Conservation (phyloP, 2,113 vertebrate species). For the Trogon surrucura region DNA sequence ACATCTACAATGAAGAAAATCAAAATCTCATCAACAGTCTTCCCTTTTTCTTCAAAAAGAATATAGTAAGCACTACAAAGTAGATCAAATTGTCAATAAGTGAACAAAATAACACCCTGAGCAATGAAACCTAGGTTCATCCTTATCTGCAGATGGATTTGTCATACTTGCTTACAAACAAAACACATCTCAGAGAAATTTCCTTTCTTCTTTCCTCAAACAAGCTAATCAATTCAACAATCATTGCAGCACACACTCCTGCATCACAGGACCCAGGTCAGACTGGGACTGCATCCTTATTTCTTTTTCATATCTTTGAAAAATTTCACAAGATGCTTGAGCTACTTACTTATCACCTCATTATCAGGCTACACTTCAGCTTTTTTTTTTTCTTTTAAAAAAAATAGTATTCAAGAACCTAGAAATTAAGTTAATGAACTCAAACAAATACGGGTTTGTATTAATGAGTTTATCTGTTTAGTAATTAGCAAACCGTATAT, state of each 20-base stretch:
- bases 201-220: background rate
- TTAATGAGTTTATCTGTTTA: background rate
- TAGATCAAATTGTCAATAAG: background rate
- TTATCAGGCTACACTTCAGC: accelerated
- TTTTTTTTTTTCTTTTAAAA: background rate
- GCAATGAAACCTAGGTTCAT: background rate
- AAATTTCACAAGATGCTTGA: background rate
- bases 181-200: background rate
- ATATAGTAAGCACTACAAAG: background rate
- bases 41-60: background rate
- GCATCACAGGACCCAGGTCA: background rate
- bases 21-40: background rate
- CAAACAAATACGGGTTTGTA: background rate
- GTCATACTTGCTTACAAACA: background rate
- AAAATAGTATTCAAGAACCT: background rate
- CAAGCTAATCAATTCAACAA: background rate
- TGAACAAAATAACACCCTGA: background rate
- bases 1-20: background rate
- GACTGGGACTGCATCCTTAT: background rate
- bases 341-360: background rate
- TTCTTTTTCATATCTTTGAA: background rate
- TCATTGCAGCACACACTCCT: background rate
- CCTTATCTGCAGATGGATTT: background rate
- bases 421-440: background rate
- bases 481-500: background rate